These are phyloP conservation scores for Platerodrilus igneus DNA, from an alignment of 2,888 invertebrate genomes.

Conservation along the genomic window DNA sequence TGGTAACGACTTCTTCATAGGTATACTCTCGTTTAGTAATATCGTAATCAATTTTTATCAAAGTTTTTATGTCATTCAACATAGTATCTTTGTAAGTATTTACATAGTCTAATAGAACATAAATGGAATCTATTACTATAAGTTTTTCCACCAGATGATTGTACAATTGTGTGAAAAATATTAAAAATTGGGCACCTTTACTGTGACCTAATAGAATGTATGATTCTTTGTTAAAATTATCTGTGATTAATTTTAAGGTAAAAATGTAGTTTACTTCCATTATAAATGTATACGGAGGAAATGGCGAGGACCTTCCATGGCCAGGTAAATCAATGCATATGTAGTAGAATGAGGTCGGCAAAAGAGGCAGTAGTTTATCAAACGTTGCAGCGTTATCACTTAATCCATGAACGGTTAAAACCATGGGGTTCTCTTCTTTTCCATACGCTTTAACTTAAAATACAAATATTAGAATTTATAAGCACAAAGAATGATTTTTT, in stretches of 20 bases:
- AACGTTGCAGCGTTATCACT: conserved; percentile 58
- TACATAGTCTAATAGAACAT: conserved; percentile 31
- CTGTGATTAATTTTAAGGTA: conserved; percentile 32
- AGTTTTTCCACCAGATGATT: conserved; percentile 47
- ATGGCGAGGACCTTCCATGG: conserved; percentile 55
- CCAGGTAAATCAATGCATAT: conserved; percentile 57
- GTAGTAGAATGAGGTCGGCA: conserved; percentile 49
- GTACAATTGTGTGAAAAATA: conserved; percentile 42
- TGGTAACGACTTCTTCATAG: conserved; percentile 49
- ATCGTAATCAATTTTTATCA: conserved; percentile 38
- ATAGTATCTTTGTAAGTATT: conserved; percentile 35
- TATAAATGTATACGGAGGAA: conserved; percentile 43
- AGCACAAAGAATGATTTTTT: too few species aligned
- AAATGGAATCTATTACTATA: conserved; percentile 46
- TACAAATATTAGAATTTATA: conserved; percentile 20
- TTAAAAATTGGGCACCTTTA: conserved; percentile 52
- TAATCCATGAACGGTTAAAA: conserved; percentile 56
- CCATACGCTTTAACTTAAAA: conserved; percentile 60
- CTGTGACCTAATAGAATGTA: conserved; percentile 42
- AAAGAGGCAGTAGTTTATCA: conserved; percentile 51
- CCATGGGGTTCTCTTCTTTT: conserved; percentile 50
- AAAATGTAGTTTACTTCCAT: conserved; percentile 47
- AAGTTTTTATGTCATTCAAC: conserved; percentile 41
- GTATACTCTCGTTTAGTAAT: conserved; percentile 40
- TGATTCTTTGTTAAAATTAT: conserved; percentile 36